A percentile compares a stretch with the other conserved stretches of the same genome.
Evolutionary conservation across 2,797 vertebrate species (phyloP).

Genomic region (Rhodeus uyekii): DNA sequence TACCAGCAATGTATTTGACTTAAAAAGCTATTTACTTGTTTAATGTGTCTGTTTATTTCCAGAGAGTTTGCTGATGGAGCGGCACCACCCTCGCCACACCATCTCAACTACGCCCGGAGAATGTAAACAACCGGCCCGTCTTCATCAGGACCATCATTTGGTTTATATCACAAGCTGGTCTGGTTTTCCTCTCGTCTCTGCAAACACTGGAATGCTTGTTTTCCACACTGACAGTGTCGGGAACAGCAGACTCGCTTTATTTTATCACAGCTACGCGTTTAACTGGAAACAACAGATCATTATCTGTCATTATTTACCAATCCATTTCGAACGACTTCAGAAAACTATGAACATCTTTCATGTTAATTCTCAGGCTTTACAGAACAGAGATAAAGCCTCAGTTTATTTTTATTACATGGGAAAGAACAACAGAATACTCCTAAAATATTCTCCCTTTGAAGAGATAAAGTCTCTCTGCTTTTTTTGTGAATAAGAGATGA

Average conservation of each 20-base stretch:
- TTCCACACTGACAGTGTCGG: neutral
- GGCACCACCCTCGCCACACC: too few species aligned
- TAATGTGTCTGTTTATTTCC: neutral
- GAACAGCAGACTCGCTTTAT: neutral
- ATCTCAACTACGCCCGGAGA: too few species aligned
- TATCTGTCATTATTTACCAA: too few species aligned
- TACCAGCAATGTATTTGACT: too few species aligned
- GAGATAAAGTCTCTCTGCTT: neutral
- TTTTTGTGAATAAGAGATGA: too few species aligned
- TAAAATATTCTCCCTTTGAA: neutral
- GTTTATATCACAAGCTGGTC: slow-evolving; percentile 9
- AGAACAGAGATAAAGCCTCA: neutral
- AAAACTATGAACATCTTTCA: neutral
- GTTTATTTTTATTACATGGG: neutral
- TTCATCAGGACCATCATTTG: neutral
- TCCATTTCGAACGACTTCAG: neutral
- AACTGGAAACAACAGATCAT: too few species aligned
- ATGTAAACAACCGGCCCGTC: neutral
- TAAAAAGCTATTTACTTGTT: neutral
- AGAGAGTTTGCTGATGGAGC: neutral
- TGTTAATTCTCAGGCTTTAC: neutral
- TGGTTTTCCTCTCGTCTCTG: neutral
- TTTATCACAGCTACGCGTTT: too few species aligned
- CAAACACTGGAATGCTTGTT: neutral
- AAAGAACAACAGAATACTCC: neutral